These are phyloP conservation scores for Dunckerocampus dactyliophorus DNA, from an alignment of 2,113 vertebrate genomes.

Conservation along the genomic window DNA sequence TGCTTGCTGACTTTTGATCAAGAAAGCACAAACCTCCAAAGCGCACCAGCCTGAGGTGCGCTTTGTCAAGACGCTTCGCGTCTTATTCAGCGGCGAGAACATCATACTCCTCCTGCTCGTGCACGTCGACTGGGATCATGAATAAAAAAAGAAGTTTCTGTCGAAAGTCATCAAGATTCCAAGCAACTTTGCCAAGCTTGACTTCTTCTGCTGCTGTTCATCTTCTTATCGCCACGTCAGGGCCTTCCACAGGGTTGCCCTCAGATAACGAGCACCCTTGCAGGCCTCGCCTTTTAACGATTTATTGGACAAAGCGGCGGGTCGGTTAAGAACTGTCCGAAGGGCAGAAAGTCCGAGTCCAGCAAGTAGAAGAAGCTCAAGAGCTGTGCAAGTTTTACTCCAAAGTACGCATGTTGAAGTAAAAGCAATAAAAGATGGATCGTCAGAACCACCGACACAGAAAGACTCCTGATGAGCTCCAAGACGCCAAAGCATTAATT, in stretches of 20 bases:
- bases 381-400: neutral
- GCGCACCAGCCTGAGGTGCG: neutral
- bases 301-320: slow-evolving; percentile 15
- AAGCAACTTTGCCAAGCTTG: too few relatives aligned
- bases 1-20: neutral
- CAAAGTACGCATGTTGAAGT: neutral
- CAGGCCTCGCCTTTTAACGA: slow-evolving; percentile 19
- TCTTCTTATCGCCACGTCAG: neutral
- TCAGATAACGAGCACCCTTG: slow-evolving; percentile 12
- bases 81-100: neutral
- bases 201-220: neutral
- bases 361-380: neutral
- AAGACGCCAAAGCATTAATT: neutral
- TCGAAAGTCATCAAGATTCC: neutral
- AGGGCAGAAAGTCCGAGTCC: slow-evolving; percentile 4
- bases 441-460: neutral
- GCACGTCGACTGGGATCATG: neutral
- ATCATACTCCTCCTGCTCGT: neutral
- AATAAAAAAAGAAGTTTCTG: neutral
- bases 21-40: neutral
- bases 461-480: neutral
- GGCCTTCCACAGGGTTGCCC: slow-evolving; percentile 4
- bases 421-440: neutral
- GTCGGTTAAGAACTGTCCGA: neutral
- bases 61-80: neutral